These are phyloP conservation scores for Calliphora vicina DNA, from an alignment of 1,140 invertebrate genomes.

Conservation along the genomic window DNA sequence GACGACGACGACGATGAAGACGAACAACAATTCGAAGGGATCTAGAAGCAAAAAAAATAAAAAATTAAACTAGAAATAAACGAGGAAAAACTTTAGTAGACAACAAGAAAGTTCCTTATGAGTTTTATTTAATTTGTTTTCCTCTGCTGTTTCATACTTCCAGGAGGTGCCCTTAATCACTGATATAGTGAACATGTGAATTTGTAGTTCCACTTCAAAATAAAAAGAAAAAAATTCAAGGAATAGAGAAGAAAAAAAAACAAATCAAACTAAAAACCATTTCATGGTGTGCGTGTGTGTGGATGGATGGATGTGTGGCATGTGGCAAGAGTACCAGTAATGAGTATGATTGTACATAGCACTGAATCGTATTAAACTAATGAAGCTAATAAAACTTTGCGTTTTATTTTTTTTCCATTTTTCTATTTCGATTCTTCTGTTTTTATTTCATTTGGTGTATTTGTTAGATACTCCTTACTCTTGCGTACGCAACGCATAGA, in stretches of 20 bases:
- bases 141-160: neutral
- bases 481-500: neutral
- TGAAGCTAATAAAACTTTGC: slow-evolving; percentile 30
- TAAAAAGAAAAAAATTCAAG: no score
- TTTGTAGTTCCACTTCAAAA: no score
- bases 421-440: no score
- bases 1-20: neutral
- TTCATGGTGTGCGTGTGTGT: neutral
- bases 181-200: neutral
- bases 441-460: neutral
- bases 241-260: no score
- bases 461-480: neutral
- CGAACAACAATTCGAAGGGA: neutral
- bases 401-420: neutral
- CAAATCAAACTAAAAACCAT: neutral
- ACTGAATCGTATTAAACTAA: slow-evolving; percentile 26
- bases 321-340: neutral
- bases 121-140: neutral
- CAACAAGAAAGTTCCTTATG: neutral
- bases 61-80: neutral
- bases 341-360: neutral
- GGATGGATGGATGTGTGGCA: neutral
- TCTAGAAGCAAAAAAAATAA: neutral
- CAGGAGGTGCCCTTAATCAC: neutral
- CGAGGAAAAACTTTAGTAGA: neutral